Conservation (phyloP, 2,797 vertebrate species). For the Chaunax sp. region DNA sequence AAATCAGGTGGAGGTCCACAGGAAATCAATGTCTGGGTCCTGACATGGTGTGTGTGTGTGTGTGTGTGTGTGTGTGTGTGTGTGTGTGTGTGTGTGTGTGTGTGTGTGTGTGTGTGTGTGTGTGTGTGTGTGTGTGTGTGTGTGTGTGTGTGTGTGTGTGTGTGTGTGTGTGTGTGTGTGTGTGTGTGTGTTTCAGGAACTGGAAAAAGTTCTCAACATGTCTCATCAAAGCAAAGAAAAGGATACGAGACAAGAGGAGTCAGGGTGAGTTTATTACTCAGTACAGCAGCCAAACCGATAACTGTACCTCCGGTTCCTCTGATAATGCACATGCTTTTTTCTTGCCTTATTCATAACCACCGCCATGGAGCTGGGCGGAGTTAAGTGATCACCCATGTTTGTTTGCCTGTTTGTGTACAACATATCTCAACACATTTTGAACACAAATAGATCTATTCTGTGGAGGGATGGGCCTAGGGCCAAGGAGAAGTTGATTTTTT, state of each 20-base stretch:
- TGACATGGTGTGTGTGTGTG: neutral
- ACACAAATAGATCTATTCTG: no score
- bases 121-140: conserved; percentile 40
- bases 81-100: conserved; percentile 40
- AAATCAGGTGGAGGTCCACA: neutral
- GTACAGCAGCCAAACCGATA: neutral
- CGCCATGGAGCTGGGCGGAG: no score
- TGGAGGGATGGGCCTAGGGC: no score
- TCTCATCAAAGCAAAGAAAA: conserved; percentile 88
- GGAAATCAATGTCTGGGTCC: neutral
- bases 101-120: no score
- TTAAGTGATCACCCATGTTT: no score
- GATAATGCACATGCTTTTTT: neutral
- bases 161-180: neutral
- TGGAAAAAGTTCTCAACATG: conserved; percentile 90
- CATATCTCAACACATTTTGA: no score
- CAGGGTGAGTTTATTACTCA: conserved; percentile 84
- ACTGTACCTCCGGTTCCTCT: neutral
- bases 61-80: no score
- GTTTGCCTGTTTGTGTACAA: no score
- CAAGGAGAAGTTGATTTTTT: no score
- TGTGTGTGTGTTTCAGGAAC: conserved; percentile 83
- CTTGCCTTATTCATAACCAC: neutral
- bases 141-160: neutral
- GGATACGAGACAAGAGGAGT: conserved; percentile 90